Conservation (phyloP, 2,797 vertebrate genomes). For the Anomalospiza imberbis region DNA sequence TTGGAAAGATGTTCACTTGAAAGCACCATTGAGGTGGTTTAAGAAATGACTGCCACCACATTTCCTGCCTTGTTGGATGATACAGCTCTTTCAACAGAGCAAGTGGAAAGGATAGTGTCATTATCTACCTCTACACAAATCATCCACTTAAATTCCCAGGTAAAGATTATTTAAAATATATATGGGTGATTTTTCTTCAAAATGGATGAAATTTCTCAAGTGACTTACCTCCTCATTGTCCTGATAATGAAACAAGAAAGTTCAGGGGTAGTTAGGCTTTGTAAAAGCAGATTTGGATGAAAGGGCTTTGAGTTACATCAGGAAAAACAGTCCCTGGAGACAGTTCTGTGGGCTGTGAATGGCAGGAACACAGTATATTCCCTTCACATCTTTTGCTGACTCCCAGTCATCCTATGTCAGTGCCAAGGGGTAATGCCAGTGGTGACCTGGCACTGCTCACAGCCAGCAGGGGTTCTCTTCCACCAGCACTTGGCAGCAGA, state of each 20-base stretch:
- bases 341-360: background rate
- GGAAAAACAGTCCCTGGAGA: background rate
- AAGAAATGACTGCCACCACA: background rate
- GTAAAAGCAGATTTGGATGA: background rate
- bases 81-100: background rate
- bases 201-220: background rate
- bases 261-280: background rate
- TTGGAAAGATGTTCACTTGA: background rate
- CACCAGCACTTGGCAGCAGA: background rate
- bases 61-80: background rate
- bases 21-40: background rate
- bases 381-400: background rate
- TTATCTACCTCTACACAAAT: background rate
- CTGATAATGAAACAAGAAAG: background rate
- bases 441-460: background rate
- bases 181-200: background rate
- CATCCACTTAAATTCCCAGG: background rate
- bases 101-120: background rate
- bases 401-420: background rate
- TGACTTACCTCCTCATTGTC: background rate
- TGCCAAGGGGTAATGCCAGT: rapidly evolving
- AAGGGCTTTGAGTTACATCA: background rate
- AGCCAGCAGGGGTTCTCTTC: background rate
- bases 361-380: background rate
- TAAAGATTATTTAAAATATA: background rate